Evolutionary conservation across 1,140 invertebrate species (phyloP), one percentile per base, ranked within the genome.

Genomic region (Leptinotarsa lineolata): DNA sequence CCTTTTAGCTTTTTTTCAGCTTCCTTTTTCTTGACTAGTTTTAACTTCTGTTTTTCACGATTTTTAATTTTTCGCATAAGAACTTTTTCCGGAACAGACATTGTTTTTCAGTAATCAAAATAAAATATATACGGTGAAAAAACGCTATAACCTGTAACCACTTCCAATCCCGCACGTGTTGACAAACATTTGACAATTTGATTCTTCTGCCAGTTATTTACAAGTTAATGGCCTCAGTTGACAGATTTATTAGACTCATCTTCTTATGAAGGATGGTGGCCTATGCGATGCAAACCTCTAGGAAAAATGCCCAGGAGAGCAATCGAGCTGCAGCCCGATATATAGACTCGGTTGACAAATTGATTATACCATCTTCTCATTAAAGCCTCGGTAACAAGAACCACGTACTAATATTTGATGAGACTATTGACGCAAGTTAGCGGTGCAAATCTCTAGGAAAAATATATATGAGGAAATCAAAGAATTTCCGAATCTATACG

Each of bases 51-150:
- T 77, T 92, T 91, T 80, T 93, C 92, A 12, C 90, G 86, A 80
- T 93, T 93, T 71, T 90, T 92, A 70, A 94, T 91, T 85, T 94
- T 94, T 70, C 91, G 86, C 86, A 93, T 91, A 68, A 94, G 85
- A 22, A 93, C 87, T 85, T 93, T 93, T 72, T 94, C 91, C 45
- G 91, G 89, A 1, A 93, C 88, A 68, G 91, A 90, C 91, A 94
- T 93, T 78, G 30, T 39, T 82, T 85, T 72, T 22, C 63, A 59
- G 58, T 59, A n/a, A 59, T 59, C 8, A 16, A 59, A 59, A 16
- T 12, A 8, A 59, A 6, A 59, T 8, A n/a, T 59, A 59, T 2
- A 59, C 15, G 58, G 8, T 18, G 15, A 8, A 12, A 2, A 59
- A n/a, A 8, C 20, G 1, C 20, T 59, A 59, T 18, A 59, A 39